Evolutionary conservation across 1,140 invertebrate species (phyloP).

Genomic region (Caenorhabditis inopinata): DNA sequence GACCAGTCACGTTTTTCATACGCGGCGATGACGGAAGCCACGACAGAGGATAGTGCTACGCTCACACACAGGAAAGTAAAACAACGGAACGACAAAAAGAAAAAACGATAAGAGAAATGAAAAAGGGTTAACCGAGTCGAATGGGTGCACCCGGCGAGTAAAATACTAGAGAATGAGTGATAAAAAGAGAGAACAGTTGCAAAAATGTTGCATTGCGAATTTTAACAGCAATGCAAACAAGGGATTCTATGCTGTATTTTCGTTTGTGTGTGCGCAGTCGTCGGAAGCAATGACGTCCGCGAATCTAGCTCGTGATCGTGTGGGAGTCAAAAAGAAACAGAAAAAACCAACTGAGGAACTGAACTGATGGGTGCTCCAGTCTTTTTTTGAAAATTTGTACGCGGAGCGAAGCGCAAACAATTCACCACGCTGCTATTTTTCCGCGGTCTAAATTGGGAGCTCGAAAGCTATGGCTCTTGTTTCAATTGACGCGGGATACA

Average conservation of each 20-base stretch:
- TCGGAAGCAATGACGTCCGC: conserved; percentile 24
- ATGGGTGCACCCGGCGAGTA: conserved; percentile 17
- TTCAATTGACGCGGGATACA: not conserved
- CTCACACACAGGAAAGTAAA: not conserved
- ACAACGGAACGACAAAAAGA: not conserved
- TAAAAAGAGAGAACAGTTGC: conserved; percentile 10
- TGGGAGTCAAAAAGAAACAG: not conserved
- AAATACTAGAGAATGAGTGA: not conserved
- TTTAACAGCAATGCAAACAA: conserved; percentile 29
- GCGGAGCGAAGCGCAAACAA: not conserved
- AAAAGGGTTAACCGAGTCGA: conserved; percentile 12
- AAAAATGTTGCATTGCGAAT: conserved; percentile 20
- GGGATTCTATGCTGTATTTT: conserved; percentile 22
- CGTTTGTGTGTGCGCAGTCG: conserved; percentile 8
- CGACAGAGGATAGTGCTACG: conserved; percentile 14
- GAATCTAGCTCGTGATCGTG: not conserved
- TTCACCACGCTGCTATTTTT: not conserved
- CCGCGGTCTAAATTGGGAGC: not conserved
- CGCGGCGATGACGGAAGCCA: conserved; percentile 17
- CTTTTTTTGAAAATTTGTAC: not conserved
- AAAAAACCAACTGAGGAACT: not conserved
- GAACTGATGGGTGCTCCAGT: not conserved
- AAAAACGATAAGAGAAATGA: not conserved
- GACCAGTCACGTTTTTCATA: not conserved
- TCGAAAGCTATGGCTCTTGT: not conserved